Base-by-base conservation (phyloP, 1,140 invertebrate genomes). In the Heliothis virescens region DNA sequence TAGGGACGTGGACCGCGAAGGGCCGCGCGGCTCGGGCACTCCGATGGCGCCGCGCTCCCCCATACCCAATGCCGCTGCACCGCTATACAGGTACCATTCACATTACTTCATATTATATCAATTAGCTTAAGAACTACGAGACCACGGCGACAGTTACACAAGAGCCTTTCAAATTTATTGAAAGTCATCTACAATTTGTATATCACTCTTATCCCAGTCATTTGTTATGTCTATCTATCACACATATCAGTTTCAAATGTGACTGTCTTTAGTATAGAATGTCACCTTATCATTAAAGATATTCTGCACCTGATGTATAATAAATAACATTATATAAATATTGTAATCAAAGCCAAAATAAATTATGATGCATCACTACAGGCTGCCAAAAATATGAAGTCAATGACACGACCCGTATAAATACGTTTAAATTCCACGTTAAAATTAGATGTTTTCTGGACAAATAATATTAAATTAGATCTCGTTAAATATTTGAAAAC, bases 1-100 rank as follows among this genome's bases (percentile, higher is more conserved):
- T 89, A 93, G 92, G 89, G 91, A 92, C 81, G 87, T 86, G 84
- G 90, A 94, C 59, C 89, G 89, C 9, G 91, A 92, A 48, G 87
- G 75, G 12, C 88, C 89, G 11, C 79, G 88, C 2, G 85, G 85
- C 16, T 79, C 86, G 18, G 85, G 85, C 34, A 81, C 87, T 15
- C 80, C 88, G 15, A 55, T 83, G 57, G 90, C 91, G 74, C 91
- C 89, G 73, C 91, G 91, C 12, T 90, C 91, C n/a, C 91, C 90
- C 34, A 74, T 91, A 50, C 86, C 85, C 11, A 88, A 85, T 71
- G 82, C 84, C 63, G 83, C 85, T 73, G 85, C 89, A 67, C 80
- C 89, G 76, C 86, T 91, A 50, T 94, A 88, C 90, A 93, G 92
- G 90, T 92, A 92, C 65, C 63, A 77, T 67, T 57, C 15, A 60